Base-by-base conservation (phyloP, 1,140 invertebrate genomes). In the Neodiprion virginianus region DNA sequence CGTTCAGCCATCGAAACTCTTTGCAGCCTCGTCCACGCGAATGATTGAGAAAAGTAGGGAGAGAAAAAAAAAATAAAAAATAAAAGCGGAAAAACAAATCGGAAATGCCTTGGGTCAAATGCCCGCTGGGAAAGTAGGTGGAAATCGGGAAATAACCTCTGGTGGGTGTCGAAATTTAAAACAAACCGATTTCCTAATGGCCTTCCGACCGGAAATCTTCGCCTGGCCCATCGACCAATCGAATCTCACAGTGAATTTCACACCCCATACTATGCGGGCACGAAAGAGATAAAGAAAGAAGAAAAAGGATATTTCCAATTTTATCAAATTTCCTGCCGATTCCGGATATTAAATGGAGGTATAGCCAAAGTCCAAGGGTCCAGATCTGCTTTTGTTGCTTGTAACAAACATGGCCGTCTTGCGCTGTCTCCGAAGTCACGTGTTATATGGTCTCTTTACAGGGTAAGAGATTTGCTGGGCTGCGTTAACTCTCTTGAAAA, bases 231-330 rank as follows among this genome's bases (percentile, higher is more conserved):
- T 79, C 79, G 79, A 75, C 83, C 85, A 88, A 88, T 87, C 85
- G 87, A 88, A 88, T 88, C 87, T 88, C 86, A 88, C 87, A 87
- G 82, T 75, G 82, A 85, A 88, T 88, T 88, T 88, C 87, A 87
- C 87, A 88, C 85, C 85, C 84, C 82, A 83, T 79, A 21, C 12
- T 65, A 48, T 11, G 11, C 23, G 48, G 12, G 10, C 49, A 67
- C 53, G 47, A 48, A 47, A 47, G 48, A 9, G 48, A n/a, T 9
- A 21, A 77, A 40, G 69, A 72, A 75, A 85, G 82, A 84, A 83
- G 79, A 81, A 78, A 82, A 85, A 84, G 70, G 28, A 40, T 40
- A 86, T 86, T 88, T 88, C 81, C 86, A 86, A 88, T 87, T 85
- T 84, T 80, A 84, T 85, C 81, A 80, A 84, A 88, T 87, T 82